Evolutionary conservation across 2,888 invertebrate genomes (phyloP), one percentile per base, ranked within the genome.

Genomic region (Platycheirus rosarum): DNA sequence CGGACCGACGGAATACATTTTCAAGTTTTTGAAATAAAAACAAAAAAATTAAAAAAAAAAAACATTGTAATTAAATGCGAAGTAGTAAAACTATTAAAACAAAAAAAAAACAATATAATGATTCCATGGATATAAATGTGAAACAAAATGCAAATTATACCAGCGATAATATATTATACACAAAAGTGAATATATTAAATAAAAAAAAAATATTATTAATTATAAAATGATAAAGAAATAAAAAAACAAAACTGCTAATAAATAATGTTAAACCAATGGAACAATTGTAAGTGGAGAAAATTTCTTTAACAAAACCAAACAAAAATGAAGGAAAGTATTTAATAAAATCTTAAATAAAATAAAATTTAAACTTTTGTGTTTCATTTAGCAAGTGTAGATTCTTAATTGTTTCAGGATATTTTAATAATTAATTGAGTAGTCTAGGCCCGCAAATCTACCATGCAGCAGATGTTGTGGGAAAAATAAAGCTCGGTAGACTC

Each of bases 141-240:
- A 77, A 82, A 82, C 77, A 71, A 82, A 69, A 82, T 82, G 82
- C 71, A 82, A 82, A 82, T 73, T 77, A 82, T 77, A 82, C 82
- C 82, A 82, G 77, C 82, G 82, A 82, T 77, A 71, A 82, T 80
- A 82, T 82, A 77, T 73, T 77, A 82, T 82, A 82, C 71, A 82
- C 71, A 46, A 55, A 71, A 60, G 35, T 65, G 29, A 78, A 74
- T 62, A 68, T 66, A 74, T 79, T 68, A 73, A 55, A 62, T 46
- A 40, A 35, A 55, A 46, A n/a, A 62, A 65, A 51, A 20, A 63
- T 63, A 69, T 37, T 68, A 70, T 42, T 57, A 65, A 57, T 53
- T 40, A 48, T 42, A 55, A 57, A 9, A 42, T 26, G 13, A 51
- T n/a, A 51, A 29, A 20, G 37, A 23, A 42, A 66, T n/a, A n/a